These are phyloP conservation scores for Drosophila ercepeae DNA, from an alignment of 1,140 invertebrate genomes.

Conservation along the genomic window DNA sequence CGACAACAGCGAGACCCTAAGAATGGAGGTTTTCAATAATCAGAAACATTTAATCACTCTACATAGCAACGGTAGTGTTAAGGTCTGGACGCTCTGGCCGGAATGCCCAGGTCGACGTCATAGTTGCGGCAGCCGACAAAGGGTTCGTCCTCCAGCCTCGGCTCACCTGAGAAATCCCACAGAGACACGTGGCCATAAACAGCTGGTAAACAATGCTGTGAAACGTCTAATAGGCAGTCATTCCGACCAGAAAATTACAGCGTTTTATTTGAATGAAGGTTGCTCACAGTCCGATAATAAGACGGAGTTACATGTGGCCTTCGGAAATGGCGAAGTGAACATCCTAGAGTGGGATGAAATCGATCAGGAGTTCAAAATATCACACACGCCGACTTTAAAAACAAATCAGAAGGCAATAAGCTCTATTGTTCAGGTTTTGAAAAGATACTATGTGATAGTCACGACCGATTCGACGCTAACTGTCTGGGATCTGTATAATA, in stretches of 20 bases:
- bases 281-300: not conserved
- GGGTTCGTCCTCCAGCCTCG: slow-evolving; percentile 4
- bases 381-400: slow-evolving; percentile 22
- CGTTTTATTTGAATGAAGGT: slow-evolving; percentile 54
- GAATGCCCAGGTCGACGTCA: slow-evolving; percentile 3
- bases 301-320: slow-evolving; percentile 61
- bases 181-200: slow-evolving; percentile 22
- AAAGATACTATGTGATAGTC: slow-evolving; percentile 55
- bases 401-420: slow-evolving; percentile 27
- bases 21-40: slow-evolving; percentile 54
- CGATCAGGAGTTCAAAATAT: slow-evolving; percentile 39
- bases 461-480: slow-evolving; percentile 22
- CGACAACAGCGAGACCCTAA: slow-evolving; percentile 26
- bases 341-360: slow-evolving; percentile 49
- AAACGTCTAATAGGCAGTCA: slow-evolving; percentile 22
- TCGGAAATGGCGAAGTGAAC: slow-evolving; percentile 52
- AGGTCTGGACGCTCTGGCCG: slow-evolving; percentile 55
- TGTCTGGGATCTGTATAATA: slow-evolving; percentile 48
- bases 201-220: slow-evolving; percentile 42
- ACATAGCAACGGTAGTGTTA: slow-evolving; percentile 60
- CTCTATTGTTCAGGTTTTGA: slow-evolving; percentile 37
- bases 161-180: slow-evolving; percentile 8
- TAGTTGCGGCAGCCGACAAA: slow-evolving; percentile 10
- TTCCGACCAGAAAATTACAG: slow-evolving; percentile 35
- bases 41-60: slow-evolving; percentile 61